These are phyloP conservation scores for Spatulosminthurus flaviceps DNA, from an alignment of 2,888 invertebrate genomes.

Conservation along the genomic window DNA sequence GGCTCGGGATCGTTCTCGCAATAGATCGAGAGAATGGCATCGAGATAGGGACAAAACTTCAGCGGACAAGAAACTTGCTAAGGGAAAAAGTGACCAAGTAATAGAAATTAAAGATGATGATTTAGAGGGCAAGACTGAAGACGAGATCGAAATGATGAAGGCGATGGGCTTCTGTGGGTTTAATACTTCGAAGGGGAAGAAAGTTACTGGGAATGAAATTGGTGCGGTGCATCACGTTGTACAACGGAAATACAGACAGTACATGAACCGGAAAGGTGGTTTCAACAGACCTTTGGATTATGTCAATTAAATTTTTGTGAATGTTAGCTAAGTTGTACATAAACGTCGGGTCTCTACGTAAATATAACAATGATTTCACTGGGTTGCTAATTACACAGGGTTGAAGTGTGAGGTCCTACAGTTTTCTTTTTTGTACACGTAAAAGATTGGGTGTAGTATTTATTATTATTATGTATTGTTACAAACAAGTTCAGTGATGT, in stretches of 20 bases:
- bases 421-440: not conserved
- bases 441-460: too few species aligned
- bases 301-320: constrained; percentile 74
- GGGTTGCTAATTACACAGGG: too few species aligned
- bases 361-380: too few species aligned
- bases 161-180: constrained; percentile 97
- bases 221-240: constrained; percentile 96
- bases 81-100: constrained; percentile 46
- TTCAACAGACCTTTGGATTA: constrained; percentile 98
- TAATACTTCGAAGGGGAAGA: constrained; percentile 95
- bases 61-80: constrained; percentile 41
- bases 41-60: constrained; percentile 25
- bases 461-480: too few species aligned
- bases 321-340: not conserved
- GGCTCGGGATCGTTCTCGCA: constrained; percentile 27
- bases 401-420: too few species aligned
- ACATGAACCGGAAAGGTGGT: constrained; percentile 99
- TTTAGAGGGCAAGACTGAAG: constrained; percentile 87
- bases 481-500: too few species aligned
- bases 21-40: not conserved
- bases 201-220: constrained; percentile 91
- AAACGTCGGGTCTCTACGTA: not conserved
- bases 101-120: constrained; percentile 76
- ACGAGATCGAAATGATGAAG: constrained; percentile 94
- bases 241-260: constrained; percentile 96